Evolutionary conservation across 2,888 invertebrate species (phyloP), one percentile per base, ranked within the genome.

Genomic region (Villa cingulata): DNA sequence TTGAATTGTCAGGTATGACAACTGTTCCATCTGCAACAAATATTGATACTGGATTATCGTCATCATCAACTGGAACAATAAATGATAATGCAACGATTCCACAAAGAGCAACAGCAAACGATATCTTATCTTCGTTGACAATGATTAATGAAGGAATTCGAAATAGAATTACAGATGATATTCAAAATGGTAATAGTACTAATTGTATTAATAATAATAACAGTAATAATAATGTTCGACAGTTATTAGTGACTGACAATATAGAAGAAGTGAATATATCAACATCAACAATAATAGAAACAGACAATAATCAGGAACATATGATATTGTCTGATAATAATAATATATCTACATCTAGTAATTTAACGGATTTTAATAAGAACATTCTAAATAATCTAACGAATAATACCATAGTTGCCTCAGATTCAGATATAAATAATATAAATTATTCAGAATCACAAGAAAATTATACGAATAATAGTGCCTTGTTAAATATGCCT

Each of bases 401-500:
- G 16, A 41, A 41, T 18, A 39, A 41, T 20, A 41, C 41, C 37
- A 34, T 41, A 19, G 36, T 32, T 32, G 29, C 29, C 29, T 32
- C 29, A 32, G 29, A 32, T 32, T 32, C 12, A 32, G 29, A 37
- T 15, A n/a, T 5, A 16, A 37, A 37, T 37, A 37, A 37, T 37
- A n/a, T 6, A 32, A 32, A 32, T 12, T 23, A 6, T 6, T 32
- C 29, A 12, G 29, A 32, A 32, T 14, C 9, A 32, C 3, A 32
- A 12, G 2, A 12, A 32, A 7, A 34, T 9, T 14, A 15, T 4
- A 4, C 3, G 4, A 34, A 10, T 48, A 49, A 32, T 45, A 54
- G 54, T 55, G 56, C 49, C 55, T 57, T 54, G 50, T 51, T 52
- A 41, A 34, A 40, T 44, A 47, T 17, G 7, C 16, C 46, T 12